These are phyloP conservation scores for Drosophila sproati DNA, from an alignment of 1,140 invertebrate species.

Conservation along the genomic window DNA sequence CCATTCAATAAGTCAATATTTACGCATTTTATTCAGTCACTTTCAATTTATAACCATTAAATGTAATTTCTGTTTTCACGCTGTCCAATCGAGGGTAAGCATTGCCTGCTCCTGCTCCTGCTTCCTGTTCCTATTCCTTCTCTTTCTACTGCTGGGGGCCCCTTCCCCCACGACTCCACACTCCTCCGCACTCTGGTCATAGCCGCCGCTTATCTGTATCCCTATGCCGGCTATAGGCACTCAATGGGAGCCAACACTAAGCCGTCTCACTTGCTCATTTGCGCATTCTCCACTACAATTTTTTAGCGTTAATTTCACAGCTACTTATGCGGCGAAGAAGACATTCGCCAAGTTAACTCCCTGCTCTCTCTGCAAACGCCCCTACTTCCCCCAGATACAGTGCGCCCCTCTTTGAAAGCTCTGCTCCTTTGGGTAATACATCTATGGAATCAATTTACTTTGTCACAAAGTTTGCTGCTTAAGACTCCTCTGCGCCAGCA, in stretches of 20 bases:
- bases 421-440: conserved; percentile 24
- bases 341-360: conserved; percentile 15
- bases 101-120: neutral
- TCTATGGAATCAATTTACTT: conserved; percentile 23
- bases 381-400: neutral
- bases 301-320: conserved; percentile 74
- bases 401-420: neutral
- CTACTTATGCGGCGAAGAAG: conserved; percentile 75
- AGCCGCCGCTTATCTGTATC: neutral
- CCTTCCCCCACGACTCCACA: neutral
- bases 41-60: conserved; percentile 82
- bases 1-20: conserved; percentile 80
- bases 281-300: conserved; percentile 47
- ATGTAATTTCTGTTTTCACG: conserved; percentile 66
- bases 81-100: conserved; percentile 36
- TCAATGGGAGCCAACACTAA: conserved; percentile 30
- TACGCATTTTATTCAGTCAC: conserved; percentile 81
- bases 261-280: conserved; percentile 57
- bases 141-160: no score
- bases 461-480: conserved; percentile 2
- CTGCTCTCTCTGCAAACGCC: neutral
- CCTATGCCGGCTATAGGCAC: neutral
- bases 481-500: neutral
- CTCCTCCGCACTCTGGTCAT: neutral
- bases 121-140: no score